phyloP scores from a whole-genome alignment of 2,113 vertebrate genomes.

The Platysteira castanea region DNA sequence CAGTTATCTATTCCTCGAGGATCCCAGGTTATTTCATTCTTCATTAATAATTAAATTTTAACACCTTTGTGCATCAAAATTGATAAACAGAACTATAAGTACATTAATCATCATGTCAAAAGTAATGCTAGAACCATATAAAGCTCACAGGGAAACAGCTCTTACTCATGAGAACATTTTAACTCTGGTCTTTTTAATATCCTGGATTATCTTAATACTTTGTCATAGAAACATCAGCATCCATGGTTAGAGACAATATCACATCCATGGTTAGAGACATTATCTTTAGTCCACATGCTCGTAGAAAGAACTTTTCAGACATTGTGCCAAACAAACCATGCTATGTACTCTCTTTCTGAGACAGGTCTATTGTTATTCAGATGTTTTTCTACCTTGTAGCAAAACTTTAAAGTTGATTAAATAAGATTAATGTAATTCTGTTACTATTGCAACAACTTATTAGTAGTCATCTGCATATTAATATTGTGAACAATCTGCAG shows the following conservation, averaged over 20 bases:
- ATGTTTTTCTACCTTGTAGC: background rate
- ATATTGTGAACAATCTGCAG: background rate
- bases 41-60: conserved; percentile 4
- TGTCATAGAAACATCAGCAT: background rate
- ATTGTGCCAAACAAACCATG: background rate
- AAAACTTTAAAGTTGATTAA: background rate
- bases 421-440: background rate
- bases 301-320: background rate
- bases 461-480: background rate
- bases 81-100: background rate
- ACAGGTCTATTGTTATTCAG: background rate
- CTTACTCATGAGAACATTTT: background rate
- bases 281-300: background rate
- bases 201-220: background rate
- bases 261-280: background rate
- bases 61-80: background rate
- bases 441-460: background rate
- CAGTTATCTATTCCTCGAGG: background rate
- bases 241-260: background rate
- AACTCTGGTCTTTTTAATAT: background rate
- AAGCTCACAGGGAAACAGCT: background rate
- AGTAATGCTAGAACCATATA: background rate
- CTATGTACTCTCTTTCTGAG: background rate
- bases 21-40: background rate
- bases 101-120: background rate